Evolutionary conservation across 2,797 vertebrate genomes (phyloP), one percentile per base, ranked within the genome.

Genomic region (Microtus agrestis): DNA sequence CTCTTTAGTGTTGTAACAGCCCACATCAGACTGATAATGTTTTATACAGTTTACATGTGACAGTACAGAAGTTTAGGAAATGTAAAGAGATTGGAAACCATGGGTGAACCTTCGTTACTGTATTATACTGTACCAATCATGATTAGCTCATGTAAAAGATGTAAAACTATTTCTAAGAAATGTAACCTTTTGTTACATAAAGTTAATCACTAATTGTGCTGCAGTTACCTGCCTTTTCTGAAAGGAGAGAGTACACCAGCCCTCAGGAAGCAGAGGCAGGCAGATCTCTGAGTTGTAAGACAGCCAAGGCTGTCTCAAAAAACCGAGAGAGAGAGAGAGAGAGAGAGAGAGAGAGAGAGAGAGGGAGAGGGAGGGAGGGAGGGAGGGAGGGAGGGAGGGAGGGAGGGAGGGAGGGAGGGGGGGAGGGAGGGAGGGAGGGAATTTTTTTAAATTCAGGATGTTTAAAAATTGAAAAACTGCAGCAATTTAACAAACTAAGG

Each of bases 151-250:
- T 81, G 21, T 93, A 59, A 79, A 86, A 65, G 93, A 37, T 71
- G 88, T 95, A 87, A 48, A 71, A 94, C 40, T 94, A 63, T 77
- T 96, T 93, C 23, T 88, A 43, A 69, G 43, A 85, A 88, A 40
- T 21, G 7, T 56, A 81, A 46, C 65, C n/a, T 21, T 76, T 56
- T 94, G 67, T n/a, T 88, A 59, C 51, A 71, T 96, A 73, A 87
- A 91, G 76, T 51, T 81, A 25, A 84, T 69, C 63, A 78, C 25
- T 78, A 21, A 74, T 61, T 87, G 61, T 40, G 71, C 69, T 96
- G 13, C 21, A 67, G 10, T 91, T 93, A 87, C 27, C 48, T 91
- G 40, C 29, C 89, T 96, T 87, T 74, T 59, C 69, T 87, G 46
- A 46, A 76, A 95, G 84, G 51, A 54, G 4, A 23, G 27, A 54